Conservation (phyloP, 2,797 vertebrate genomes). For the Sebastolobus altivelis region DNA sequence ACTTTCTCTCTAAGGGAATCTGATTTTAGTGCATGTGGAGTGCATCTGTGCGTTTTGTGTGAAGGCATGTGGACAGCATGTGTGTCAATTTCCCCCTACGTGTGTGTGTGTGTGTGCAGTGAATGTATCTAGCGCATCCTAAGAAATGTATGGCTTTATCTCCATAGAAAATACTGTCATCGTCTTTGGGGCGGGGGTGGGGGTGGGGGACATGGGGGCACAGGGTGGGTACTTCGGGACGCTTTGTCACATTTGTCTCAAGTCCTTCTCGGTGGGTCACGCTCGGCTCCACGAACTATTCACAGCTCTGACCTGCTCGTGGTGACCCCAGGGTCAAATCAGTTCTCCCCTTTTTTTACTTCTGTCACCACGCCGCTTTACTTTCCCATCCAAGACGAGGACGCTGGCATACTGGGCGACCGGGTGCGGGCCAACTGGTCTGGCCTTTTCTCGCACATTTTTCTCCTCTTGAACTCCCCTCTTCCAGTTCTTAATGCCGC, state of each 20-base stretch:
- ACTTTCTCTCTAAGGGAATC: slow-evolving; percentile 55
- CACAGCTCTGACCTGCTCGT: slow-evolving; percentile 60
- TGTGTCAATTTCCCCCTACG: slow-evolving; percentile 60
- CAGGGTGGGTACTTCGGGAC: slow-evolving; percentile 58
- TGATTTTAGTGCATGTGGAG: slow-evolving; percentile 73
- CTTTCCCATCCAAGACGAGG: slow-evolving; percentile 52
- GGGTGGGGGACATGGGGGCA: slow-evolving; percentile 3
- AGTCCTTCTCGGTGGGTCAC: slow-evolving; percentile 67
- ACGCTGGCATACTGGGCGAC: slow-evolving; percentile 48
- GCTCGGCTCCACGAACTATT: slow-evolving; percentile 60
- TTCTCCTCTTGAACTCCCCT: slow-evolving; percentile 36
- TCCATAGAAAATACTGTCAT: slow-evolving; percentile 90
- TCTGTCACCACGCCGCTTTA: slow-evolving; percentile 49
- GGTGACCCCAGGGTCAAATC: slow-evolving; percentile 59
- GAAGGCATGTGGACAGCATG: slow-evolving; percentile 71
- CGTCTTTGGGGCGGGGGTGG: slow-evolving; percentile 79
- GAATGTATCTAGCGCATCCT: slow-evolving; percentile 80
- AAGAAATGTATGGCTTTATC: slow-evolving; percentile 99
- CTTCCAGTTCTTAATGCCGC: slow-evolving; percentile 54
- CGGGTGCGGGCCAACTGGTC: slow-evolving; percentile 53
- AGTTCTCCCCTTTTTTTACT: slow-evolving; percentile 22
- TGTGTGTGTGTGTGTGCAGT: slow-evolving; percentile 43
- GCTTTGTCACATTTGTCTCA: slow-evolving; percentile 76
- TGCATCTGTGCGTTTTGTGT: slow-evolving; percentile 71
- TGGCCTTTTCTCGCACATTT: slow-evolving; percentile 43